Evolutionary conservation across 2,797 vertebrate species (phyloP).

Genomic region (Siniperca scherzeri): DNA sequence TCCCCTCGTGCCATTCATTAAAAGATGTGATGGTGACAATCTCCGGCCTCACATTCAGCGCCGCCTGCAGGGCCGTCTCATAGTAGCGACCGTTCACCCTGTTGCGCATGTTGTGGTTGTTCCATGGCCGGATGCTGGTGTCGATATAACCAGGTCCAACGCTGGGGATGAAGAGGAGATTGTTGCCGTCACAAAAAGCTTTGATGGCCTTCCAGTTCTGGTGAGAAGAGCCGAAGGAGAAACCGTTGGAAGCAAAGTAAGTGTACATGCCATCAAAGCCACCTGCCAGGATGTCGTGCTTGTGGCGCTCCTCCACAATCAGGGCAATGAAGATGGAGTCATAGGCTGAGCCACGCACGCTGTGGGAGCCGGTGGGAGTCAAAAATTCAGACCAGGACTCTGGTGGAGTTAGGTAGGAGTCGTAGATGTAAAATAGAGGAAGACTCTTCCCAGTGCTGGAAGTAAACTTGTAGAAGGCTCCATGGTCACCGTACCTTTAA

Average conservation of each 20-base stretch:
- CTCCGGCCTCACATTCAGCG: slow-evolving; percentile 88
- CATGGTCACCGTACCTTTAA: slow-evolving; percentile 90
- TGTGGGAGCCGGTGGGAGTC: slow-evolving; percentile 87
- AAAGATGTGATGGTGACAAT: slow-evolving; percentile 92
- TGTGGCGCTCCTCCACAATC: slow-evolving; percentile 92
- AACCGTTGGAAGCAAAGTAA: slow-evolving; percentile 93
- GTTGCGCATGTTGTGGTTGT: slow-evolving; percentile 94
- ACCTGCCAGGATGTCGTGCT: slow-evolving; percentile 88
- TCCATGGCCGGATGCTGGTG: slow-evolving; percentile 93
- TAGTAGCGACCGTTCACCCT: slow-evolving; percentile 93
- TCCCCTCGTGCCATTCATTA: slow-evolving; percentile 95
- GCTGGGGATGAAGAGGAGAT: slow-evolving; percentile 92
- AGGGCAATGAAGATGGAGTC: slow-evolving; percentile 90
- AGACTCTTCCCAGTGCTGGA: slow-evolving; percentile 88
- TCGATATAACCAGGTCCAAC: slow-evolving; percentile 93
- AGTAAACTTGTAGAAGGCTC: slow-evolving; percentile 90
- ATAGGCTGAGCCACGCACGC: slow-evolving; percentile 88
- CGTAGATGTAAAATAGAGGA: slow-evolving; percentile 93
- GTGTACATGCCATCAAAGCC: slow-evolving; percentile 94
- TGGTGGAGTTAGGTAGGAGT: slow-evolving; percentile 91
- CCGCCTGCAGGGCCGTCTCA: slow-evolving; percentile 91
- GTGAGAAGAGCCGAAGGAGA: slow-evolving; percentile 93
- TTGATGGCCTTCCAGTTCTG: slow-evolving; percentile 93
- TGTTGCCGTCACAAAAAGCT: slow-evolving; percentile 91
- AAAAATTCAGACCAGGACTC: slow-evolving; percentile 91